phyloP scores from a whole-genome alignment of 2,113 vertebrate genomes.

The Vidua chalybeata region DNA sequence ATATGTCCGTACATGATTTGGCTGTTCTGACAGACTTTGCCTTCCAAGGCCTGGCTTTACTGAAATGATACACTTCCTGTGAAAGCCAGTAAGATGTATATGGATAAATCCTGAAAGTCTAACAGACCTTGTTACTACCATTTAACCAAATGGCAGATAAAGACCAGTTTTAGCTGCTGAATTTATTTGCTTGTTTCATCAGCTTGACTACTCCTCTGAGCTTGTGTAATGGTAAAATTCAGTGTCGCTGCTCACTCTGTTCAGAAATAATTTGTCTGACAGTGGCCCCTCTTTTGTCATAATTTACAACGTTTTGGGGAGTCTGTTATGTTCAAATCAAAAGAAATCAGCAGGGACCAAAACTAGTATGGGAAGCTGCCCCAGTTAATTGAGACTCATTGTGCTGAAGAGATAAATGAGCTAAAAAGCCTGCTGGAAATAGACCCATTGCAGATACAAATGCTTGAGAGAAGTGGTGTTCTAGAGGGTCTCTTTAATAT shows the following conservation, averaged over 20 bases:
- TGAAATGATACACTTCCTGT: neutral
- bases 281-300: neutral
- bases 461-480: neutral
- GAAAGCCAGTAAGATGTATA: neutral
- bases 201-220: neutral
- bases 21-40: neutral
- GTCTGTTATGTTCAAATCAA: neutral
- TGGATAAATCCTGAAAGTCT: neutral
- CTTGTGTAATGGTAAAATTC: neutral
- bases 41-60: neutral
- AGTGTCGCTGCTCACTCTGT: neutral
- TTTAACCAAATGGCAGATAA: neutral
- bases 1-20: neutral
- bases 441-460: neutral
- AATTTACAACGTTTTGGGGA: neutral
- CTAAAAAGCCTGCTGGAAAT: neutral
- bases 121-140: neutral
- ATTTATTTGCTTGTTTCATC: neutral
- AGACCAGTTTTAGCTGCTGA: neutral
- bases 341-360: neutral
- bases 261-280: neutral
- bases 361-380: neutral
- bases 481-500: neutral
- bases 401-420: neutral
- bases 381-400: accelerated